Base-by-base conservation (phyloP, 2,797 vertebrate genomes). In the Silurus aristotelis region DNA sequence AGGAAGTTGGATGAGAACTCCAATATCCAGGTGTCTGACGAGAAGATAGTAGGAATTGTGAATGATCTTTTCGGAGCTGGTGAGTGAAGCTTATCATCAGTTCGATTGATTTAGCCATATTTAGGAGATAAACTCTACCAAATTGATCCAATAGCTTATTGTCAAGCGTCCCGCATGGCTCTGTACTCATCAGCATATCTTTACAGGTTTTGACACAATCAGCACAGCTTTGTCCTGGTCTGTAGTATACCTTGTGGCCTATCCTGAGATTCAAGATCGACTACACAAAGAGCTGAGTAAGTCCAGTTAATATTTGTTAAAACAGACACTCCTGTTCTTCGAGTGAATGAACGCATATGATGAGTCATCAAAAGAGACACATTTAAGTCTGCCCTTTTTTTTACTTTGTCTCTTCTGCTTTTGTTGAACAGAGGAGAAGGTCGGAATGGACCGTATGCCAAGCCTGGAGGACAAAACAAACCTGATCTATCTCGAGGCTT, bases 191-290 rank as follows among this genome's bases (percentile, higher is more conserved):
- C 31, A 2, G 7, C 22, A 31, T 78, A 25, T 72, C 43, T 71
- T 83, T 67, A 19, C 77, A 99, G 98, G 98, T 52, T 99, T 99
- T 56, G 98, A 99, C 90, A 99, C 98, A 0, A 83, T 99, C 84
- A 87, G 96, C 13, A 98, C 97, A 0, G 95, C 94, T 17, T 71
- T 99, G 25, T 97, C 97, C 5, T 99, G 98, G 98, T 91, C 95
- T 63, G 91, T 99, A 15, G 86, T 97, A 92, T 98, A 99, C 70
- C 80, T 95, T 13, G 96, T 96, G 86, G 90, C 92, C 8, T 93
- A 96, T 46, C 97, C 97, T 0, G 80, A 95, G 13, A 83, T 96
- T 22, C 97, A 99, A 92, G 94, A 93, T 70, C 96, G 92, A 87
- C 95, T 99, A 88, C 94, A 96, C 84, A 64, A 94, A 68, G 97